Percentiles rank a stretch among this genome's conserved stretches.
phyloP scores from a whole-genome alignment of 2,113 vertebrate genomes.

The Takifugu flavidus region DNA sequence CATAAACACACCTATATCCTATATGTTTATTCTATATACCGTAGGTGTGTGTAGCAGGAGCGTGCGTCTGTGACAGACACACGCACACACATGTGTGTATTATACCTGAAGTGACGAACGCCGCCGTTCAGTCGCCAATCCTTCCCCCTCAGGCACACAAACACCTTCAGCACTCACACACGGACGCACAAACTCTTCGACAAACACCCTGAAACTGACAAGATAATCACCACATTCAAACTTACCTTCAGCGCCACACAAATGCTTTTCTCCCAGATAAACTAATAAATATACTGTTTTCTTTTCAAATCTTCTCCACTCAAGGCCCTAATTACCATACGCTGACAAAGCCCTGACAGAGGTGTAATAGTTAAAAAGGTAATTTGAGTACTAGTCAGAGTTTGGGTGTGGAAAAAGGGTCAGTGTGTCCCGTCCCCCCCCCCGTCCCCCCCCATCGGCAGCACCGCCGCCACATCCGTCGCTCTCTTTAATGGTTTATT shows the following conservation, averaged over 20 bases:
- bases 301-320: conserved; percentile 70
- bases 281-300: conserved; percentile 83
- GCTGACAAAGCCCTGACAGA: conserved; percentile 78
- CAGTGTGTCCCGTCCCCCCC: conserved; percentile 41
- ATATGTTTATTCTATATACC: conserved; percentile 13
- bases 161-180: conserved; percentile 13
- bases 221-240: conserved; percentile 81
- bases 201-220: conserved; percentile 73
- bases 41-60: conserved; percentile 17
- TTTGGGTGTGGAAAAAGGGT: conserved; percentile 68
- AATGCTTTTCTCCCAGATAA: conserved; percentile 72
- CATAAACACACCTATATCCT: conserved; percentile 7
- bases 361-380: conserved; percentile 81
- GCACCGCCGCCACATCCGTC: conserved; percentile 29
- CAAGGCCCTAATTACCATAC: conserved; percentile 75
- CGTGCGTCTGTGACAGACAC: conserved; percentile 10
- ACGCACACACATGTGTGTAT: conserved; percentile 12
- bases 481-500: conserved; percentile 72
- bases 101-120: conserved; percentile 34
- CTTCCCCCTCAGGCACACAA: conserved; percentile 5
- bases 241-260: conserved; percentile 75
- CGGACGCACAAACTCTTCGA: conserved; percentile 27
- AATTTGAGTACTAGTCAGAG: conserved; percentile 76
- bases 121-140: conserved; percentile 4
- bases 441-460: conserved; percentile 25